Conservation (phyloP, 2,113 vertebrate species). For the Hydropotes inermis region DNA sequence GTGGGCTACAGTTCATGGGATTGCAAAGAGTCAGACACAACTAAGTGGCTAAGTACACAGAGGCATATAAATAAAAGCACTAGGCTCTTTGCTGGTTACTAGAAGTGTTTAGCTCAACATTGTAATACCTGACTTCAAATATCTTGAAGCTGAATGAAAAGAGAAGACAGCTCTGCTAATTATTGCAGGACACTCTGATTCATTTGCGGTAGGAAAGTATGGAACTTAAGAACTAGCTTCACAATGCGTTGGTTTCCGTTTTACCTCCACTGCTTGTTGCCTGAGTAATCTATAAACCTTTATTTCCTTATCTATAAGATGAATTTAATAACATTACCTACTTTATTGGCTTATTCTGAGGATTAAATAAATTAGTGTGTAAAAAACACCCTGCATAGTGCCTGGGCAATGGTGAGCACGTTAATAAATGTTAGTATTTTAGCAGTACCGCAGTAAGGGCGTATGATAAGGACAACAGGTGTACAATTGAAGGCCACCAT, state of each 20-base stretch:
- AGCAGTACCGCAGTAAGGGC: background rate
- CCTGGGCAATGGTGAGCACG: background rate
- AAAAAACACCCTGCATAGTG: background rate
- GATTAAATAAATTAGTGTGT: background rate
- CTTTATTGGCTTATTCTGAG: background rate
- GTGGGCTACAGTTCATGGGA: background rate
- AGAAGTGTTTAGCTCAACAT: background rate
- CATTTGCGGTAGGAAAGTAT: background rate
- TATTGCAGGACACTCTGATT: background rate
- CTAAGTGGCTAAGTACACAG: background rate
- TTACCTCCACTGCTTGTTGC: background rate
- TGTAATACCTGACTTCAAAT: background rate
- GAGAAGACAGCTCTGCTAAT: background rate
- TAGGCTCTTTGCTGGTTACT: background rate
- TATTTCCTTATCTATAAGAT: background rate
- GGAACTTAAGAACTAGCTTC: background rate
- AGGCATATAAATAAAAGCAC: background rate
- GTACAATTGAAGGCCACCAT: background rate
- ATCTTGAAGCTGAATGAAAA: background rate
- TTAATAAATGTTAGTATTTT: background rate
- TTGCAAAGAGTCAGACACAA: rapidly evolving
- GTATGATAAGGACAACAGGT: background rate
- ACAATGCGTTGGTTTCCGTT: background rate
- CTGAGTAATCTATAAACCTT: background rate
- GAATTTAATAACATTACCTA: background rate